A percentile compares a stretch with the other conserved stretches of the same genome.
phyloP scores from a whole-genome alignment of 2,888 invertebrate species.

The Orthosia gracilis region DNA sequence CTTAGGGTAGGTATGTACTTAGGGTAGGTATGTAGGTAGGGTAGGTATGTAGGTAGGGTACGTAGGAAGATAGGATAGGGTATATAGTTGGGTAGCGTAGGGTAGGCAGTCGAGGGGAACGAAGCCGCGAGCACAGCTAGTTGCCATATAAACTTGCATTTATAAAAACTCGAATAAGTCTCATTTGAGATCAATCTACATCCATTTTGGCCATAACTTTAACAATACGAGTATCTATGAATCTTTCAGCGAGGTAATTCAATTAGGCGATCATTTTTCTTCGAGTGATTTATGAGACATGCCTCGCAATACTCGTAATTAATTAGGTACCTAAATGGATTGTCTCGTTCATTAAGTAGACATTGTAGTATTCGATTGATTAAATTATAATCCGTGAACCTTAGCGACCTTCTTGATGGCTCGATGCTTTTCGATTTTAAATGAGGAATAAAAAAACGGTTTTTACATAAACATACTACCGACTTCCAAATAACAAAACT shows the following conservation, averaged over 20 bases:
- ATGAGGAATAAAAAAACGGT: too few relatives aligned
- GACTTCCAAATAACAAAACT: too few relatives aligned
- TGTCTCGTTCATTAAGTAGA: conserved; percentile 21
- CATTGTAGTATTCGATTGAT: conserved; percentile 19
- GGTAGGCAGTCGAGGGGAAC: too few relatives aligned
- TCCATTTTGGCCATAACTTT: conserved; percentile 1
- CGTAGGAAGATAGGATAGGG: too few relatives aligned
- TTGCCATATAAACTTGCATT: too few relatives aligned
- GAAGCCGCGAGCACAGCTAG: too few relatives aligned
- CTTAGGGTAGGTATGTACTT: too few relatives aligned
- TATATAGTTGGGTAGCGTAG: too few relatives aligned
- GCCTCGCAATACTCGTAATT: conserved; percentile 29
- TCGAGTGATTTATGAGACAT: conserved; percentile 37
- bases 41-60: too few relatives aligned
- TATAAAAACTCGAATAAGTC: not conserved
- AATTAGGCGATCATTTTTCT: conserved; percentile 39
- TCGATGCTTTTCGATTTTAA: too few relatives aligned
- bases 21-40: too few relatives aligned
- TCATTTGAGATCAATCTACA: conserved; percentile 10
- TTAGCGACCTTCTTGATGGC: not conserved
- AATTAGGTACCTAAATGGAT: conserved; percentile 44
- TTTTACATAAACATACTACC: too few relatives aligned
- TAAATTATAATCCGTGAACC: conserved; percentile 9
- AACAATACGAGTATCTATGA: conserved; percentile 17
- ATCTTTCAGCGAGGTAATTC: conserved; percentile 34